phyloP scores from a whole-genome alignment of 2,888 invertebrate species.

The Mimas tiliae region DNA sequence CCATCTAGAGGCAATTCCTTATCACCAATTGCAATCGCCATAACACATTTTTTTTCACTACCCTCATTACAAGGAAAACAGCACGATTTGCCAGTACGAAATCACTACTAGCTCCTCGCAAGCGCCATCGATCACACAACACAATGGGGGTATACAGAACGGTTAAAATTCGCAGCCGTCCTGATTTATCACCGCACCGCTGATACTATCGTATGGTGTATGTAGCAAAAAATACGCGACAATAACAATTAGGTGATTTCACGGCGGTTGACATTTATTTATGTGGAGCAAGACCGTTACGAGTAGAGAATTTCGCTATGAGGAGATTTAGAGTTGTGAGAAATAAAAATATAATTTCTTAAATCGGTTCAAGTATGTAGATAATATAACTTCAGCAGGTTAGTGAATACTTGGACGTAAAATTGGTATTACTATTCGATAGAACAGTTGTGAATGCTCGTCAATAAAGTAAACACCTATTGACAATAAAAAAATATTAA shows the following conservation, averaged over 20 bases:
- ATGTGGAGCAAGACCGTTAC: not conserved
- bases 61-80: not conserved
- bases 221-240: conserved; percentile 39
- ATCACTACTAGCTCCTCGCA: conserved; percentile 30
- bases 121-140: conserved; percentile 49
- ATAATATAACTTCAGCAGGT: not conserved
- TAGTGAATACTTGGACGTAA: no score
- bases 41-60: not conserved
- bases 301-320: not conserved
- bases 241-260: conserved; percentile 48
- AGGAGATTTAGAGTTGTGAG: not conserved
- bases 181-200: conserved; percentile 58
- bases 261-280: conserved; percentile 33
- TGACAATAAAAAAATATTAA: no score
- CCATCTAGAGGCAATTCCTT: not conserved
- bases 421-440: no score
- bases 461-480: no score
- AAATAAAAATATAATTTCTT: not conserved
- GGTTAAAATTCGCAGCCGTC: conserved; percentile 60
- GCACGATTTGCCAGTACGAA: not conserved
- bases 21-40: not conserved
- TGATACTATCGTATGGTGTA: conserved; percentile 44
- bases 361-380: not conserved
- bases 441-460: no score
- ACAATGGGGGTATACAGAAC: conserved; percentile 49